phyloP scores from a whole-genome alignment of 1,140 invertebrate genomes.

The Leguminivora glycinivorella region DNA sequence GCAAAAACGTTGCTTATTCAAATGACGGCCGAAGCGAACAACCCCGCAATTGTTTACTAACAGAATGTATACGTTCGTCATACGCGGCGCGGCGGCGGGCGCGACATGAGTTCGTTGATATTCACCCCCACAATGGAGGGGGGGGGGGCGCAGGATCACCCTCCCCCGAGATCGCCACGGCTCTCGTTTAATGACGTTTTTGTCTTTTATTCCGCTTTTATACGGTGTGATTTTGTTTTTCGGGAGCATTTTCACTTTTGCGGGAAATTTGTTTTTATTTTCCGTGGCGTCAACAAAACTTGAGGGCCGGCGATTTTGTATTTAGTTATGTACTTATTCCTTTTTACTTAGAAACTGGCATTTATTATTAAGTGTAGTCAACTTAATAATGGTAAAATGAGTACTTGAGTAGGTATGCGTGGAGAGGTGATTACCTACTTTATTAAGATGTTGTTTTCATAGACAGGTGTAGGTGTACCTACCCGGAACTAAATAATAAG shows the following conservation, averaged over 20 bases:
- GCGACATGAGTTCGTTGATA: slow-evolving; percentile 71
- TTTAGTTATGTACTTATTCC: not conserved
- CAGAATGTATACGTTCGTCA: slow-evolving; percentile 57
- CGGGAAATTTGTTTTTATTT: slow-evolving; percentile 1
- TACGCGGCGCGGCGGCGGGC: slow-evolving; percentile 47
- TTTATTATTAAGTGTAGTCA: too few relatives aligned
- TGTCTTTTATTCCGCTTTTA: slow-evolving; percentile 58
- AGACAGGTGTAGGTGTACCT: too few relatives aligned
- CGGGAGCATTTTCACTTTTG: slow-evolving; percentile 18
- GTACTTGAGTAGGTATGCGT: not conserved
- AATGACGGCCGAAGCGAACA: slow-evolving; percentile 31
- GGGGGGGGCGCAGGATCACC: slow-evolving; percentile 41
- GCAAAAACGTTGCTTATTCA: slow-evolving; percentile 32
- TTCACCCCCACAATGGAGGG: slow-evolving; percentile 47
- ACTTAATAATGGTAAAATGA: too few relatives aligned
- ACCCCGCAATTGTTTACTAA: slow-evolving; percentile 73
- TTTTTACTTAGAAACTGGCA: too few relatives aligned
- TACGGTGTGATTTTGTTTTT: slow-evolving; percentile 40
- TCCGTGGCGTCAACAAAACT: not conserved
- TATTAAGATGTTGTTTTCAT: too few relatives aligned
- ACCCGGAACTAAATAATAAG: not conserved
- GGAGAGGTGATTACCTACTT: not conserved
- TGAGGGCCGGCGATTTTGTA: not conserved
- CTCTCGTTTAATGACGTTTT: slow-evolving; percentile 66
- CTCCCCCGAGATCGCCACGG: slow-evolving; percentile 46